Conservation (phyloP, 2,113 vertebrate species). For the Pelusios castaneus region DNA sequence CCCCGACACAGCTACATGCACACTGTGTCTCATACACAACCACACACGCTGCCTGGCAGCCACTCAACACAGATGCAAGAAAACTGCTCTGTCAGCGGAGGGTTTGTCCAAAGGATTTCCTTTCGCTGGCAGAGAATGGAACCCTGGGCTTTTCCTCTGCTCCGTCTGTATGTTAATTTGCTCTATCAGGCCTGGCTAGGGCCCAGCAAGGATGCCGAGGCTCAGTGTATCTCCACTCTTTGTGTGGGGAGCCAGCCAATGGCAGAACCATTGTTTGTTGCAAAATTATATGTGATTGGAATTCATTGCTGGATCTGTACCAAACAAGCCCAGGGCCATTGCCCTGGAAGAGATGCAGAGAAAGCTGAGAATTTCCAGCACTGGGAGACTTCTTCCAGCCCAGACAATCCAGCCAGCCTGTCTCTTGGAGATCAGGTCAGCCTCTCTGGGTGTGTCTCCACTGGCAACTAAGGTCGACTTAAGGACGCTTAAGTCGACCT, state of each 20-base stretch:
- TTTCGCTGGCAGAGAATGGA: neutral
- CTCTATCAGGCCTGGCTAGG: neutral
- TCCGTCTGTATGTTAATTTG: conserved; percentile 44
- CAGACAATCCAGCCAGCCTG: fast-evolving
- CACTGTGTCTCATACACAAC: neutral
- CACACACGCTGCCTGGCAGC: neutral
- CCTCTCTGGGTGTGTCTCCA: too few species aligned
- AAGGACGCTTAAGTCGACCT: too few species aligned
- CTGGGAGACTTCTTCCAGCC: neutral
- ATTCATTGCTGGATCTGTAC: conserved; percentile 28
- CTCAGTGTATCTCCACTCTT: conserved; percentile 53
- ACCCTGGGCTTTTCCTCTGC: neutral
- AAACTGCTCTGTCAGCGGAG: neutral
- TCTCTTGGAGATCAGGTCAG: neutral
- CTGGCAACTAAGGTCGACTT: too few species aligned
- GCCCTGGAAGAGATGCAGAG: neutral
- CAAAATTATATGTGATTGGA: conserved; percentile 60
- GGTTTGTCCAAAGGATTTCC: neutral
- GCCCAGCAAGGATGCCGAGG: conserved; percentile 36
- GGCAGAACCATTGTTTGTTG: neutral
- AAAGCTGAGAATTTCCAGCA: neutral
- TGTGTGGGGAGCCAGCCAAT: conserved; percentile 43
- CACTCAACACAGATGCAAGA: neutral
- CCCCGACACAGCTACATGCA: too few species aligned
- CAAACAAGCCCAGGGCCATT: conserved; percentile 32